Base-by-base conservation (phyloP, 2,888 invertebrate species). In the Gnatocerus cornutus region DNA sequence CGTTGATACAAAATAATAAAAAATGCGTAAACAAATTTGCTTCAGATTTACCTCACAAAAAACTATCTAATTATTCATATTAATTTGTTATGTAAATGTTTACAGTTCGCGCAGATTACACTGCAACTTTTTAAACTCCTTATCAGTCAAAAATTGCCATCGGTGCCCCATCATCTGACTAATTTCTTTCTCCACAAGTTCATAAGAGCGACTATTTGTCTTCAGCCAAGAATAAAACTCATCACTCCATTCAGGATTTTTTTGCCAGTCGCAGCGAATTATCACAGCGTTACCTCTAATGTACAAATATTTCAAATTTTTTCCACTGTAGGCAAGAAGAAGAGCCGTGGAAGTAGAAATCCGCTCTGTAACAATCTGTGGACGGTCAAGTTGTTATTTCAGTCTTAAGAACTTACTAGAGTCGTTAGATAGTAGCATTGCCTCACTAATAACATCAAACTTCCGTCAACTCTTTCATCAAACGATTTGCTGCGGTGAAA, bases 311-410 rank as follows among this genome's bases (percentile, higher is more conserved):
- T 87, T 86, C 62, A 94, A 84, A 73, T 89, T 89, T 76, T 88
- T 89, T 0, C 90, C 90, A 1, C 89, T 89, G 50, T 87, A 87
- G 0, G 91, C 93, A 45, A 94, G 85, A 9, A 94, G 86, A 43
- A 95, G 84, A 10, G 93, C 87, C 0, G 94, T 94, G 0, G 92
- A 88, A 1, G 94, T 93, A 3, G 94, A 94, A 66, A 95, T 88
- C 77, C 91, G 88, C 81, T 95, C 94, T 5, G 93, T 89, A 21
- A 93, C 86, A 74, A 91, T 85, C 92, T 62, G 45, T 12, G n/a
- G n/a, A 29, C 13, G 9, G 1, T 12, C 3, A 12, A 41, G 12
- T 6, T n/a, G 7, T 33, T 33, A 4, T 7, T n/a, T 7, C 2
- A 1, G 6, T 6, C 6, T 2, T 33, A 33, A 41, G 10, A n/a